Evolutionary conservation across 2,113 vertebrate genomes (phyloP).

Genomic region (Macquaria ambigua): DNA sequence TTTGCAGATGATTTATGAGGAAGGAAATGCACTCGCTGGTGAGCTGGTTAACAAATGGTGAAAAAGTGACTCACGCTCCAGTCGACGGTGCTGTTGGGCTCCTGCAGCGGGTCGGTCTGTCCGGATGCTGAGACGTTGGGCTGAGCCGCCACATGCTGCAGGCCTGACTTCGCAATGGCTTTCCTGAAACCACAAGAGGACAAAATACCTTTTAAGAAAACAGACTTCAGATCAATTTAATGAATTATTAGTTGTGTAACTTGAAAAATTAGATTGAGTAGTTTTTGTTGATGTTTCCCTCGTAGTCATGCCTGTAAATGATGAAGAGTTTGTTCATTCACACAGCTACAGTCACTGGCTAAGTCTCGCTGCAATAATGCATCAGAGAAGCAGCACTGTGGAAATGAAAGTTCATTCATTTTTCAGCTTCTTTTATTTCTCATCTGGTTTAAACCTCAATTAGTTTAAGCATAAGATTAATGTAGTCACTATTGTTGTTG

Average conservation of each 20-base stretch:
- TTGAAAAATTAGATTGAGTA: too few relatives aligned
- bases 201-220: not conserved
- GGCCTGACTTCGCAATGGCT: slow-evolving; percentile 92
- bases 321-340: not conserved
- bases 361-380: too few relatives aligned
- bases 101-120: slow-evolving; percentile 80
- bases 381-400: not conserved
- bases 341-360: not conserved
- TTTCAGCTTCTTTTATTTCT: not conserved
- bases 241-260: not conserved
- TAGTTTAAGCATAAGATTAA: too few relatives aligned
- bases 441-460: not conserved
- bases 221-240: not conserved
- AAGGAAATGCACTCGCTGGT: too few relatives aligned
- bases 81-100: slow-evolving; percentile 90
- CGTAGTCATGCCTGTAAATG: too few relatives aligned
- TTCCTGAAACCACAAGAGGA: slow-evolving; percentile 87
- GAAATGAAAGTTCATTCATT: not conserved
- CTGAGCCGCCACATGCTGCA: slow-evolving; percentile 86
- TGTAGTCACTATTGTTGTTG: not conserved
- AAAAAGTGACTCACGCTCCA: slow-evolving; percentile 90
- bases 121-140: slow-evolving; percentile 70
- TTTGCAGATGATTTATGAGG: too few relatives aligned
- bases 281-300: not conserved
- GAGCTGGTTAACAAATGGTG: not conserved